These are phyloP conservation scores for Eulemur rufifrons DNA, from an alignment of 2,113 vertebrate genomes.

Conservation along the genomic window DNA sequence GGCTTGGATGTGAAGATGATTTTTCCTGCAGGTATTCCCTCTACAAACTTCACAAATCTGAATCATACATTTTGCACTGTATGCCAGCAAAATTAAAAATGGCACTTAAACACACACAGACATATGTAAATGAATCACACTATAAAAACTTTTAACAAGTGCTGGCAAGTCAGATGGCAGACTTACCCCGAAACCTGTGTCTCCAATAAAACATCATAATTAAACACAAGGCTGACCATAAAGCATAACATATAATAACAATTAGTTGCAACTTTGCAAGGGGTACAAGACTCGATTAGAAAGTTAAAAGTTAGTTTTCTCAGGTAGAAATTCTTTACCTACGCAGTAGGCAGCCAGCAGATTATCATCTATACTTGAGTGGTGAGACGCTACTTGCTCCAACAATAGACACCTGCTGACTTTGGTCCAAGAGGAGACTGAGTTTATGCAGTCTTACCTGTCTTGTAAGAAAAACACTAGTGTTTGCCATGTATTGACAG, in stretches of 20 bases:
- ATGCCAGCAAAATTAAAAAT: constrained; percentile 42
- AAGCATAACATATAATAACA: constrained; percentile 50
- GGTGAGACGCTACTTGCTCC: background rate
- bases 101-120: constrained; percentile 15
- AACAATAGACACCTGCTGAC: background rate
- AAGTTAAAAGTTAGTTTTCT: constrained; percentile 59
- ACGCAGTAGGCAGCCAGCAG: background rate
- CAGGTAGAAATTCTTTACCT: constrained; percentile 31
- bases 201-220: constrained; percentile 74
- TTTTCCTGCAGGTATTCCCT: background rate
- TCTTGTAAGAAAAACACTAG: background rate
- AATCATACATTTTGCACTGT: background rate
- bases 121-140: constrained; percentile 53
- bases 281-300: constrained; percentile 53
- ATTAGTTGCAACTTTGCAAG: constrained; percentile 43
- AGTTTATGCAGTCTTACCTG: background rate
- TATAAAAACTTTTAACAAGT: constrained; percentile 68
- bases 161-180: constrained; percentile 61
- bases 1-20: background rate
- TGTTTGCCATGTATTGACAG: background rate
- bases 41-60: background rate
- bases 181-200: constrained; percentile 74
- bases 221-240: constrained; percentile 67
- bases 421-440: background rate
- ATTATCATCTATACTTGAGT: background rate